Evolutionary conservation across 2,113 vertebrate genomes (phyloP), one percentile per base, ranked within the genome.

Genomic region (Colistium nudipinnis): DNA sequence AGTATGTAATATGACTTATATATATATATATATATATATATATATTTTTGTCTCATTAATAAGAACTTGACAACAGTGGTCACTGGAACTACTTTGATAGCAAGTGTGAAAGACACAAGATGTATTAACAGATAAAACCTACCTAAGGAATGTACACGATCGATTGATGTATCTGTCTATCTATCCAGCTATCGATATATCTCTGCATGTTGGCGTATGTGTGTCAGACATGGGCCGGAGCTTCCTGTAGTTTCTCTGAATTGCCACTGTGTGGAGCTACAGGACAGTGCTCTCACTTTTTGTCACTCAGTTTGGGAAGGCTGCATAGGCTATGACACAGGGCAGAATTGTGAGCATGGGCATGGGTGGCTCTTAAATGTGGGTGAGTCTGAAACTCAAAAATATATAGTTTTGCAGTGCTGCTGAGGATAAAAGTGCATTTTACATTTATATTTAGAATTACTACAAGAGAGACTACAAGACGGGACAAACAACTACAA

Each of bases 261-360:
- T 14, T 25, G 10, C 6, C 83, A 89, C 81, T 48, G 2, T 85
- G 56, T 86, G 70, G 75, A 62, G 75, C 27, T 49, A 81, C 19
- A 76, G 41, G 25, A 80, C 2, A 84, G 17, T 7, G 17, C 25
- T 38, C 7, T 72, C 10, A 44, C 8, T 1, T 24, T n/a, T n/a
- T n/a, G n/a, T n/a, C 8, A 48, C 28, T 19, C 14, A 35, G 25
- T 64, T 63, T 63, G 14, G 20, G 14, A 62, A 61, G n/a, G 30
- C 13, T n/a, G 11, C 20, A n/a, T n/a, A 6, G 39, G 7, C 6
- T 33, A 33, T 20, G 30, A n/a, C n/a, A n/a, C 3, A 3, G 28
- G 7, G 2, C 25, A 35, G 8, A 56, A 14, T 11, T 25, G 16
- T 3, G n/a, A 36, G 4, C 2, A 5, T 39, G 11, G 4, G 12